phyloP scores from a whole-genome alignment of 2,888 invertebrate genomes.

The Drosophila hamatofila region DNA sequence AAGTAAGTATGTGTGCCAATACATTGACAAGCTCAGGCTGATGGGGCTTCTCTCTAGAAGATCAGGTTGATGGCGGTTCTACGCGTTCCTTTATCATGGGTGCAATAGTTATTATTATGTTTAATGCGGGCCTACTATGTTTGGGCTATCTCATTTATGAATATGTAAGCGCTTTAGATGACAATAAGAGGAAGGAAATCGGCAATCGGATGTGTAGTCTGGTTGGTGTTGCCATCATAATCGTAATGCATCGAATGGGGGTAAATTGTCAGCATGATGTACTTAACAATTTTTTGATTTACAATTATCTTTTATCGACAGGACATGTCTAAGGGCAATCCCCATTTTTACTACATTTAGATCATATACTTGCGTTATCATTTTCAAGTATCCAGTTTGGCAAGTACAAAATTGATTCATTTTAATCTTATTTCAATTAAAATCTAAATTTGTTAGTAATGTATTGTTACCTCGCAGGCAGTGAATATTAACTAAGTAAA shows the following conservation, averaged over 20 bases:
- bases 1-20: conserved; percentile 14
- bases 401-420: not conserved
- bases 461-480: not conserved
- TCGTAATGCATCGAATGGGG: conserved; percentile 23
- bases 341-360: conserved; percentile 65
- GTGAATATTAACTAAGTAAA: not conserved
- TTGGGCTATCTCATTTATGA: conserved; percentile 13
- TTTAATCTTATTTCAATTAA: not conserved
- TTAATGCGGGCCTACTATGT: conserved; percentile 43
- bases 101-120: conserved; percentile 23
- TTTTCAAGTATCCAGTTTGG: too few species aligned
- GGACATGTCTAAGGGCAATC: conserved; percentile 51
- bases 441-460: not conserved
- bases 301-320: conserved; percentile 13
- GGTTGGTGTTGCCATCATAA: not conserved
- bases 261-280: conserved; percentile 31
- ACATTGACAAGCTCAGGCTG: not conserved
- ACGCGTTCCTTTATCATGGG: not conserved
- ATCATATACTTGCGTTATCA: not conserved
- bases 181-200: not conserved
- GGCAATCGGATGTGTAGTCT: not conserved
- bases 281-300: not conserved
- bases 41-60: conserved; percentile 21
- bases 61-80: not conserved
- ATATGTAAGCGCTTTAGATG: conserved; percentile 17